Conservation (phyloP, 2,797 vertebrate genomes). For the Falco cherrug region DNA sequence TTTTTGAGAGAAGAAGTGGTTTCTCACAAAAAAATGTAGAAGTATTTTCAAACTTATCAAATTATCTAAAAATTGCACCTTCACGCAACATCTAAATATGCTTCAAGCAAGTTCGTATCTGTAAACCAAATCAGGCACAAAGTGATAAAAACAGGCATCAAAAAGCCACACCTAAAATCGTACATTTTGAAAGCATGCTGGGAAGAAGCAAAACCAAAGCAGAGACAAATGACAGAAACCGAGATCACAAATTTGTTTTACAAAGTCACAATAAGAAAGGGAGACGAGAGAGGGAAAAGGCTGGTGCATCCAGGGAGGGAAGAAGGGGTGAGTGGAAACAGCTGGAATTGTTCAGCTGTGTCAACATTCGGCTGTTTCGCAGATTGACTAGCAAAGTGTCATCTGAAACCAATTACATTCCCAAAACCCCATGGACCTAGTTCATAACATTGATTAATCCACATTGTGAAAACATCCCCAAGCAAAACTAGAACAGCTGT, state of each 20-base stretch:
- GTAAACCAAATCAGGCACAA: not conserved
- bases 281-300: conserved; percentile 60
- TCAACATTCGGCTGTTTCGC: conserved; percentile 76
- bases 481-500: conserved; percentile 82
- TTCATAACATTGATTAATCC: conserved; percentile 86
- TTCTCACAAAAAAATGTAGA: not conserved
- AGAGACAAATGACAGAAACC: conserved; percentile 35
- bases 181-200: not conserved
- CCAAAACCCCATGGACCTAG: conserved; percentile 80
- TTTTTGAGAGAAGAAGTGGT: not conserved
- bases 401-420: conserved; percentile 85
- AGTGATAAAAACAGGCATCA: not conserved
- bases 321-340: conserved; percentile 78
- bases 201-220: conserved; percentile 12
- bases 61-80: not conserved
- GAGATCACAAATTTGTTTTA: conserved; percentile 43
- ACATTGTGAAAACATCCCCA: conserved; percentile 80
- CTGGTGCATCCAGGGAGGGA: conserved; percentile 67
- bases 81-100: not conserved
- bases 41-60: not conserved
- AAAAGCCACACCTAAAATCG: not conserved
- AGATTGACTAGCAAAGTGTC: conserved; percentile 83
- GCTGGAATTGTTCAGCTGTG: conserved; percentile 82
- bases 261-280: conserved; percentile 63
- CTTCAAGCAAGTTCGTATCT: not conserved